Base-by-base conservation (phyloP, 2,113 vertebrate genomes). In the Dicaeum eximium region DNA sequence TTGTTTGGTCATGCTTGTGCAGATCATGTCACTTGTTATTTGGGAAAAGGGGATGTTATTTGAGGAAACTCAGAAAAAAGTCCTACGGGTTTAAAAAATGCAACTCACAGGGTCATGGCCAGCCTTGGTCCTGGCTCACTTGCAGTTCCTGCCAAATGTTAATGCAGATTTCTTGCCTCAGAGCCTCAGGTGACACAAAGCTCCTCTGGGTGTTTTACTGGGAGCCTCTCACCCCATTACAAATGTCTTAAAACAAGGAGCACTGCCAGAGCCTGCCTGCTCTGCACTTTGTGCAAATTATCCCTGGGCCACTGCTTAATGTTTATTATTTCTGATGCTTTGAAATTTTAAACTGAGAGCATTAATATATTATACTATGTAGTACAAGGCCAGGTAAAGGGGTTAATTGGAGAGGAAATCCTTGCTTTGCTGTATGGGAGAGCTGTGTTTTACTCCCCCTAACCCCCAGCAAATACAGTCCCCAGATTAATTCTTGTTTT, bases 131-230 rank as follows among this genome's bases (percentile, higher is more conserved):
- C 7, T 65, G 54, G 69, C 60, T 90, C 42, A 11, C 45, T n/a
- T 7, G 9, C 24, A 75, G 1, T 60, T 81, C 37, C 53, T 93
- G 88, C 69, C 88, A 74, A 66, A 71, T 18, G 24, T 86, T 74
- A n/a, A 81, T 74, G 83, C 60, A 91, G 53, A 19, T 71, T 78
- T 70, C 81, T 78, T 58, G 47, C 42, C 93, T 54, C 42, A 74
- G 35, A 88, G 47, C 64, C 67, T 58, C 51, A 48, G 56, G 48
- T 78, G 83, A 88, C 47, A 56, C 0, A 0, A 40, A 71, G 69
- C 64, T 84, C 1, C 0, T 71, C 67, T 0, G 3, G 27, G 42
- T 87, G 74, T 80, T 82, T 93, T 42, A 54, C 27, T 58, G 35
- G 56, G 69, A 92, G 67, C 9, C 1, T 48, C 86, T 92, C 48